Evolutionary conservation across 2,113 vertebrate species (phyloP).

Genomic region (Gavia stellata): DNA sequence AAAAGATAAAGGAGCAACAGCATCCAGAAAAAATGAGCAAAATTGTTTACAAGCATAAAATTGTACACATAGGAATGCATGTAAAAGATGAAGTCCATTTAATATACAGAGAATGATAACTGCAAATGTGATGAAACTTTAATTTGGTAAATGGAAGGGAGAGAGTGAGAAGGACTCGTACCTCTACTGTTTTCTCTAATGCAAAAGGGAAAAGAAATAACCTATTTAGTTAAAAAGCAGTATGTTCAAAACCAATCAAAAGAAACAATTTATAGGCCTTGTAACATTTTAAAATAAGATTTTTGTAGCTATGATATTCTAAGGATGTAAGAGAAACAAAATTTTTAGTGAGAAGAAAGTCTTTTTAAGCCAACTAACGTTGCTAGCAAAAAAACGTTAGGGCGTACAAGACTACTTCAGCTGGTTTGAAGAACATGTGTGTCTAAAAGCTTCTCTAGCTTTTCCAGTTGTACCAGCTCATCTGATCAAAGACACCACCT

Average conservation of each 20-base stretch:
- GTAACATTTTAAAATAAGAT: background rate
- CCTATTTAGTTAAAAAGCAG: background rate
- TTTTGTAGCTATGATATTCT: background rate
- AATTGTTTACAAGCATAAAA: background rate
- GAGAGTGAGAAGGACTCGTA: background rate
- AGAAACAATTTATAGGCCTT: background rate
- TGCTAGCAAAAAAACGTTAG: background rate
- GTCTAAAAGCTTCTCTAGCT: background rate
- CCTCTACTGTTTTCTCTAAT: background rate
- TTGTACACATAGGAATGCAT: background rate
- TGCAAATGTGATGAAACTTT: background rate
- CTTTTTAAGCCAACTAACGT: background rate
- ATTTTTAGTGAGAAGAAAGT: background rate
- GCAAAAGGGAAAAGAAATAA: background rate
- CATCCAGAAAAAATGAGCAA: background rate
- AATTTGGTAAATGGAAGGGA: background rate
- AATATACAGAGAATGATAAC: background rate
- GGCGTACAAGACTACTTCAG: background rate
- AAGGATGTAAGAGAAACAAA: background rate
- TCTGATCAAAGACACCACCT: background rate
- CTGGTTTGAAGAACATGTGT: background rate
- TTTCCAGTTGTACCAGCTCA: conserved; percentile 28
- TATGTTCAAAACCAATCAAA: background rate
- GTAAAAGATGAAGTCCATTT: background rate
- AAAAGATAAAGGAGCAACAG: background rate